A percentile compares a stretch with the other conserved stretches of the same genome.
Evolutionary conservation across 2,888 invertebrate species (phyloP).

Genomic region (Caradrina clavipalpis): DNA sequence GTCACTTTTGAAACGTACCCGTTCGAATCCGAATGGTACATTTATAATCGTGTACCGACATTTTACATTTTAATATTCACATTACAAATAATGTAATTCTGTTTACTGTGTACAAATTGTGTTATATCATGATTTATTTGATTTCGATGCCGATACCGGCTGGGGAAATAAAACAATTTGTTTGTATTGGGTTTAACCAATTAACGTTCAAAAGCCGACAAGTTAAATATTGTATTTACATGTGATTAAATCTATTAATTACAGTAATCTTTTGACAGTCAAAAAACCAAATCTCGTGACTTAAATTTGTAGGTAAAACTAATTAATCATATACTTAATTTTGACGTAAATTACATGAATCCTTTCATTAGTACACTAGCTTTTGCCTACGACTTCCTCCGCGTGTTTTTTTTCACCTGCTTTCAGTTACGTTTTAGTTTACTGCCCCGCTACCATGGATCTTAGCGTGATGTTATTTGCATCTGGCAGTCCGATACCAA

Average conservation of each 20-base stretch:
- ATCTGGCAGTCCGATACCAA: too few species aligned
- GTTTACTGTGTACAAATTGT: conserved; percentile 35
- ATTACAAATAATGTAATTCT: conserved; percentile 38
- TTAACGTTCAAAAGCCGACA: conserved; percentile 34
- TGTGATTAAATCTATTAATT: conserved; percentile 41
- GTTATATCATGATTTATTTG: conserved; percentile 44
- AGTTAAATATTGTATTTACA: conserved; percentile 40
- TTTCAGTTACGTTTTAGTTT: too few species aligned
- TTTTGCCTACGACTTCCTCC: too few species aligned
- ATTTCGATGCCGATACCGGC: conserved; percentile 34
- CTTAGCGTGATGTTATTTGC: too few species aligned
- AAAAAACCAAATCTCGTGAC: conserved; percentile 31
- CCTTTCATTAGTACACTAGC: conserved; percentile 17
- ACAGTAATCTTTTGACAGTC: conserved; percentile 34
- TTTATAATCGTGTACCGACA: conserved; percentile 54
- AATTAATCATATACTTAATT: conserved; percentile 33
- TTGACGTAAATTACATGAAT: conserved; percentile 12
- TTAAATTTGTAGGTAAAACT: conserved; percentile 11
- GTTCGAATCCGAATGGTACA: conserved; percentile 49
- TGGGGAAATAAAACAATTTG: conserved; percentile 48
- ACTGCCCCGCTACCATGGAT: too few species aligned
- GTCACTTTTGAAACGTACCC: conserved; percentile 70
- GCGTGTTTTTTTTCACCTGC: too few species aligned
- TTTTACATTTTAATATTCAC: conserved; percentile 44
- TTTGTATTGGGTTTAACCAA: conserved; percentile 47